These are phyloP conservation scores for Catharus bicknelli DNA, from an alignment of 2,113 vertebrate genomes.

Conservation along the genomic window DNA sequence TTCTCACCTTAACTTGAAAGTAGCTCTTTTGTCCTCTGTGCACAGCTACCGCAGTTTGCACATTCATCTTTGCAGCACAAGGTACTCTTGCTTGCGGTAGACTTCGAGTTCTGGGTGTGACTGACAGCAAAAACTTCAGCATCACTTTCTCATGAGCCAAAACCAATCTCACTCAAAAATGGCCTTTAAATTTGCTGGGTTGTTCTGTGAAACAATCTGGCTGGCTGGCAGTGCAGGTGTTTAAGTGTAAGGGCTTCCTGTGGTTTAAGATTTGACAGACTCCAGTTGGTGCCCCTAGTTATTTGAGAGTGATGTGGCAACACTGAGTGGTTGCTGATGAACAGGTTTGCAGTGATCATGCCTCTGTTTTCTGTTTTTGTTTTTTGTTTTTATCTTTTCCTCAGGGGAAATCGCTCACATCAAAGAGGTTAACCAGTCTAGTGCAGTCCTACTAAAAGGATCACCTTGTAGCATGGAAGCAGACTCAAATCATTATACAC, in stretches of 20 bases:
- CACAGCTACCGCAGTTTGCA: neutral
- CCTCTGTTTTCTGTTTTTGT: slow-evolving; percentile 69
- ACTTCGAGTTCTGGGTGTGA: neutral
- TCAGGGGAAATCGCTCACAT: slow-evolving; percentile 87
- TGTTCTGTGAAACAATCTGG: slow-evolving; percentile 54
- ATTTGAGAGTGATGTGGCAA: slow-evolving; percentile 50
- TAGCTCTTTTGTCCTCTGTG: neutral
- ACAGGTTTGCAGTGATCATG: slow-evolving; percentile 67
- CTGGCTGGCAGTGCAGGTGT: slow-evolving; percentile 60
- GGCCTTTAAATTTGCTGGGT: slow-evolving; percentile 62
- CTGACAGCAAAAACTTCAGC: slow-evolving; percentile 23
- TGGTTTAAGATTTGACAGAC: slow-evolving; percentile 51
- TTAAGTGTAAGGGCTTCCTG: neutral
- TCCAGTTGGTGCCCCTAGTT: slow-evolving; percentile 45
- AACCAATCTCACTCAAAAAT: neutral
- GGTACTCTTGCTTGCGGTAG: neutral
- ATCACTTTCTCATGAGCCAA: slow-evolving; percentile 43
- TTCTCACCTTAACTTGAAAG: neutral
- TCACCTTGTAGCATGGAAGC: slow-evolving; percentile 79
- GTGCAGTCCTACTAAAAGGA: slow-evolving; percentile 92
- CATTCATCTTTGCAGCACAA: neutral
- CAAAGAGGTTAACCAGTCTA: slow-evolving; percentile 88
- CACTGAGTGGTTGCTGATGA: slow-evolving; percentile 43
- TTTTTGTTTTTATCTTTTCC: slow-evolving; percentile 74
- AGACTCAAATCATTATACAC: slow-evolving; percentile 81